Base-by-base conservation (phyloP, 2,888 invertebrate species). In the Clistopyga incitator region DNA sequence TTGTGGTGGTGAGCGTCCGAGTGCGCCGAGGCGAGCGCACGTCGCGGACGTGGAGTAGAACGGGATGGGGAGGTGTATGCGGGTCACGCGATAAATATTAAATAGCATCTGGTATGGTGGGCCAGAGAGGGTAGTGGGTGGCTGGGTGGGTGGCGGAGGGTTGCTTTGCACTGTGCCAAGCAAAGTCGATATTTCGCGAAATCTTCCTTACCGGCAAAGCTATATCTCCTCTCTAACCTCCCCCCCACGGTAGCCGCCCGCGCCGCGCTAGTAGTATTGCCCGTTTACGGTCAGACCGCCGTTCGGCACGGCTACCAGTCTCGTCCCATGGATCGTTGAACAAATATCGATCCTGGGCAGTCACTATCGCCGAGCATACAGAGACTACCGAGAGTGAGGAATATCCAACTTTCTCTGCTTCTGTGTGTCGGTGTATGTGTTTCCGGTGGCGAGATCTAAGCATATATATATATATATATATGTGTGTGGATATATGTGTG, bases 51-150 rank as follows among this genome's bases (percentile, higher is more conserved):
- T 18, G 20, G 42, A 38, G n/a, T 15, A 47, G 15, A 23, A 15
- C n/a, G 34, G 38, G 15, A 6, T 18, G 47, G 45, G 47, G 34
- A 13, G 29, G 59, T 74, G 75, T 81, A 78, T 75, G 59, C 81
- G 70, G 75, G 81, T 84, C 84, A 75, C 81, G 78, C 78, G 75
- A 78, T 84, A 84, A 84, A 84, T 84, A 81, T 81, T 84, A 81
- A 84, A 84, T 84, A 81, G 78, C 84, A 78, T 70, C 54, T 65
- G 61, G 77, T 42, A 56, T 61, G 47, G 23, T 23, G 45, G 78
- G 34, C 42, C 34, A 18, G 61, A 6, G 13, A 18, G 61, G 11
- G 8, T 42, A 18, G 47, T 45, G 50, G 54, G 52, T 45, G 42
- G 56, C 15, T 50, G 11, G 13, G 29, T 25, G 50, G 56, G 59